Base-by-base conservation (phyloP, 2,113 vertebrate genomes). In the Dinomys branickii region DNA sequence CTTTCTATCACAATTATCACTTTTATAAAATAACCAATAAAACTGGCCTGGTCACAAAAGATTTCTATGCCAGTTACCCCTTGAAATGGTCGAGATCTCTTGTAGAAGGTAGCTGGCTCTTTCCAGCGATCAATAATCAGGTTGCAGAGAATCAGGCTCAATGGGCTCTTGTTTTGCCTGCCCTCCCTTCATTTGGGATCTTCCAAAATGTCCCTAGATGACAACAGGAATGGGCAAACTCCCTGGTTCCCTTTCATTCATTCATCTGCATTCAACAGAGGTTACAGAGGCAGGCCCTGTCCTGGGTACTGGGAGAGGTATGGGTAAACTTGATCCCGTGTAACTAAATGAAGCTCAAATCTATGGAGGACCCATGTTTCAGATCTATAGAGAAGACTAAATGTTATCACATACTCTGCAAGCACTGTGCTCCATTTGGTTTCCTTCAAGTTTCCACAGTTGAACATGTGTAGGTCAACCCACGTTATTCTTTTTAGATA, bases 11-110 rank as follows among this genome's bases (percentile, higher is more conserved):
- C 58, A 90, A 90, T 80, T 35, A 59, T 28, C 50, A 38, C 78
- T 87, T 84, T 96, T 87, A 90, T 58, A 44, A 94, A 92, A 87
- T 77, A 77, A 77, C n/a, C 71, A 89, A 47, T 71, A 41, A 92
- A 84, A 73, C 38, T 88, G 92, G 84, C 41, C 54, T 47, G 19
- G 14, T 87, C 44, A 19, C 2, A n/a, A 6, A 65, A 93, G 28
- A 12, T 86, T 83, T 63, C 81, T 86, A 26, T 52, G 30, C 59
- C 65, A 47, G 47, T 80, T 71, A n/a, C n/a, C 22, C 61, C 87
- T 92, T 73, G 54, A 38, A 75, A 67, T 22, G 58, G 44, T n/a
- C 47, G 54, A 41, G 33, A 59, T 69, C 81, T 71, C 47, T 78
- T 59, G 8, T 54, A 17, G 17, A 67, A 65, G 5, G 59, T 3